Conservation (phyloP, 2,888 invertebrate species). For the Schizotus pectinicornis region DNA sequence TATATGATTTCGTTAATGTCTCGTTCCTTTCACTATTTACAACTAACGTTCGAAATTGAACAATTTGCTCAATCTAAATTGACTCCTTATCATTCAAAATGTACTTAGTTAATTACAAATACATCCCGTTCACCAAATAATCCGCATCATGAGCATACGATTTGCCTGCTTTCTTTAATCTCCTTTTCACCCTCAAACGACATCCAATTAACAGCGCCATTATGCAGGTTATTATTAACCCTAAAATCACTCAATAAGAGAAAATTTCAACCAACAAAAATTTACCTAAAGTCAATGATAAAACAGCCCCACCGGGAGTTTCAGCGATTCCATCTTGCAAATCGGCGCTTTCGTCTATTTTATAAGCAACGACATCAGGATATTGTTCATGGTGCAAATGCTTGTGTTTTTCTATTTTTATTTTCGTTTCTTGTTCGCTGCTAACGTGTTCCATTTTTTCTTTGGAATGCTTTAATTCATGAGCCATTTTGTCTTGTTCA, state of each 20-base stretch:
- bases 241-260: slow-evolving; percentile 56
- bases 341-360: slow-evolving; percentile 45
- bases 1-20: not conserved
- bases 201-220: slow-evolving; percentile 84
- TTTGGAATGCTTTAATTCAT: slow-evolving; percentile 55
- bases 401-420: slow-evolving; percentile 37
- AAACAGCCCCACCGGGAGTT: slow-evolving; percentile 79
- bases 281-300: slow-evolving; percentile 77
- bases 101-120: slow-evolving; percentile 78
- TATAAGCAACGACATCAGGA: slow-evolving; percentile 48
- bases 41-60: slow-evolving; percentile 28
- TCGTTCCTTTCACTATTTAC: slow-evolving; percentile 12
- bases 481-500: slow-evolving; percentile 54
- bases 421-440: slow-evolving; percentile 29
- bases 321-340: slow-evolving; percentile 68
- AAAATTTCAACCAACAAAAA: not conserved
- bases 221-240: slow-evolving; percentile 79
- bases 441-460: slow-evolving; percentile 40
- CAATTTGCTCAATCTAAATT: slow-evolving; percentile 33
- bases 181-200: slow-evolving; percentile 75
- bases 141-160: slow-evolving; percentile 92
- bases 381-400: slow-evolving; percentile 39
- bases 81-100: slow-evolving; percentile 8
- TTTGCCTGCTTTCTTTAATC: slow-evolving; percentile 78
- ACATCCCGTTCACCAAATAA: slow-evolving; percentile 98